Evolutionary conservation across 2,888 invertebrate genomes (phyloP), one percentile per base, ranked within the genome.

Genomic region (Drosophila histrio): DNA sequence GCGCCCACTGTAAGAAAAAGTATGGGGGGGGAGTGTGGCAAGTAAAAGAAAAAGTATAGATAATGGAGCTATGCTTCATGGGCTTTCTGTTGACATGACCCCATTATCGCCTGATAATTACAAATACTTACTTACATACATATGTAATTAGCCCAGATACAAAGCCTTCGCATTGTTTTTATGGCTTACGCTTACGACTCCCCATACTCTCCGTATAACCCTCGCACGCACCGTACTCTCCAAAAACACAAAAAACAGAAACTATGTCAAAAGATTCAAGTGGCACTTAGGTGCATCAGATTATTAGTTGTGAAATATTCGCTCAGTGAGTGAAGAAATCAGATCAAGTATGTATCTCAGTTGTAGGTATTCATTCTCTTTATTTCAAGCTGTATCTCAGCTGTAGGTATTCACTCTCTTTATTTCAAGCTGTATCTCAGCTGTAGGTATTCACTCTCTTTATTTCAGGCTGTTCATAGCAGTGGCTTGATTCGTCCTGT

Each of bases 401-500:
- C 4, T 32, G n/a, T 32, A 32, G 32, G 32, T 32, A 32, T 32
- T 17, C n/a, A 17, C 9, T 39, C 39, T 22, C 22, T 22, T n/a
- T n/a, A n/a, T n/a, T n/a, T n/a, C n/a, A n/a, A n/a, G n/a, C n/a
- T n/a, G 15, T 15, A 38, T 15, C 22, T 34, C 8, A 24, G 15
- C n/a, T 15, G 17, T 2, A 26, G 38, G 3, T 39, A 30, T 17
- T 15, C 5, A 6, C 15, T 11, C 1, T 24, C 15, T 22, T 24
- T 32, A 26, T 70, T 68, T 9, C 36, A 91, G 91, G 91, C 91
- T n/a, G 89, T 90, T 0, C 91, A 91, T 44, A 78, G 70, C 38
- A 89, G 76, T 46, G 91, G 91, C 2, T 71, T 85, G 3, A 91
- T 91, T 67, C 86, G 91, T 9, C 90, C 90, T 19, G 81, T 87